Conservation (phyloP, 2,797 vertebrate genomes). For the Balearica regulorum region DNA sequence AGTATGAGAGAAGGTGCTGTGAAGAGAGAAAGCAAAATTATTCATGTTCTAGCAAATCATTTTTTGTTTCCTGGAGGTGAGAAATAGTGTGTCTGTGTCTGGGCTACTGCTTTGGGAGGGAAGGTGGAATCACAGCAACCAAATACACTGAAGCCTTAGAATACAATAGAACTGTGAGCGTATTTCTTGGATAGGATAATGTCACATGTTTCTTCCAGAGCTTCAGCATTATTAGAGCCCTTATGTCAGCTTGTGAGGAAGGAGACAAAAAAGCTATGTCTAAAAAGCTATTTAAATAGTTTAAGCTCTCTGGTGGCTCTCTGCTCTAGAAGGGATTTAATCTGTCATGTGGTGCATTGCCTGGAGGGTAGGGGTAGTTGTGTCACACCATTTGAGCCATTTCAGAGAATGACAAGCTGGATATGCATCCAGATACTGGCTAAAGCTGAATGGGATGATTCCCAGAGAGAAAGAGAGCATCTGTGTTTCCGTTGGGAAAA, state of each 20-base stretch:
- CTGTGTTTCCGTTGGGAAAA: neutral
- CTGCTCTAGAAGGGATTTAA: neutral
- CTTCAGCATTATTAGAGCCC: neutral
- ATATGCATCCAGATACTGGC: neutral
- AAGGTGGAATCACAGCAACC: neutral
- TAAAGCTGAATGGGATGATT: neutral
- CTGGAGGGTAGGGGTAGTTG: neutral
- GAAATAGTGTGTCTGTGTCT: neutral
- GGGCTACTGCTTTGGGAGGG: neutral
- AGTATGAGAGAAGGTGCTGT: neutral
- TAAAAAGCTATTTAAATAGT: neutral
- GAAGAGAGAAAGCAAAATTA: neutral
- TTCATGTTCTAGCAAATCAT: neutral
- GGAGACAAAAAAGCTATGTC: neutral
- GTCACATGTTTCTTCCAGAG: neutral
- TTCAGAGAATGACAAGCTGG: neutral
- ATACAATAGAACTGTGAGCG: accelerated
- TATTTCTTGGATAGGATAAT: neutral
- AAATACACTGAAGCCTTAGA: neutral
- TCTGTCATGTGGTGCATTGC: neutral
- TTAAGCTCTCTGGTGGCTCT: neutral
- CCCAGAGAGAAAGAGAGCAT: neutral
- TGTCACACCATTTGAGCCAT: neutral
- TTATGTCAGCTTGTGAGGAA: neutral
- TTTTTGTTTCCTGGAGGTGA: neutral